A percentile compares a stretch with the other conserved stretches of the same genome.
phyloP scores from a whole-genome alignment of 2,888 invertebrate species.

The Rapana venosa region DNA sequence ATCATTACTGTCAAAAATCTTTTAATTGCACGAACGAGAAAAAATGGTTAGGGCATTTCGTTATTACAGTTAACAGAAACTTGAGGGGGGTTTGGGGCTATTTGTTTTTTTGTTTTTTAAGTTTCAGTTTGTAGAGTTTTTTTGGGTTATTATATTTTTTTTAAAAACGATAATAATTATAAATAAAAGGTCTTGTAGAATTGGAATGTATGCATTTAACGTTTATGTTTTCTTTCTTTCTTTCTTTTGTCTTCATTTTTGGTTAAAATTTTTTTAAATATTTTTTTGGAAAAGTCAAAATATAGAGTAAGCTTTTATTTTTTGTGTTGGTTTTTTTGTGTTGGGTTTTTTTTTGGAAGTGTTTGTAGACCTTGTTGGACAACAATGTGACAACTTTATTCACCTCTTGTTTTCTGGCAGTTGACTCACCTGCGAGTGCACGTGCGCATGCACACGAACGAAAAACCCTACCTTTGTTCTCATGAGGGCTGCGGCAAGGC shows the following conservation, averaged over 20 bases:
- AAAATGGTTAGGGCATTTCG: background rate
- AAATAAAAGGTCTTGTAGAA: background rate
- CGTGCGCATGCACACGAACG: conserved; percentile 80
- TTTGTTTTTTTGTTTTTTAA: background rate
- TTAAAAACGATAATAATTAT: background rate
- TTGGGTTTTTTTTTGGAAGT: background rate
- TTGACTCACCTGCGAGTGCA: conserved; percentile 41
- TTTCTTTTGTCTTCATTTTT: conserved; percentile 10
- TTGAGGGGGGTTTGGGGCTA: background rate
- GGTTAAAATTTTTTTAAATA: background rate
- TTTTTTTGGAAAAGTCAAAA: background rate
- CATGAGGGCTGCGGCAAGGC: conserved; percentile 95
- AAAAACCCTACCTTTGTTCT: conserved; percentile 98
- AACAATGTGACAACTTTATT: background rate
- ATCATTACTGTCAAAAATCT: background rate
- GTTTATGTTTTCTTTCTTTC: conserved; percentile 22
- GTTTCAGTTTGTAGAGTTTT: background rate
- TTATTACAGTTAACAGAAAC: background rate
- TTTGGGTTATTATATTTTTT: too few species aligned
- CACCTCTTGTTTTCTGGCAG: conserved; percentile 32
- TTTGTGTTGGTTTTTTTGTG: background rate
- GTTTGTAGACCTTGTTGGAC: conserved; percentile 31
- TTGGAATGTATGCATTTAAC: background rate
- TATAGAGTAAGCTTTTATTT: background rate
- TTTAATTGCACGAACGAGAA: background rate